These are phyloP conservation scores for Chlorospingus semifuscus DNA, from an alignment of 2,797 vertebrate species.

Conservation along the genomic window DNA sequence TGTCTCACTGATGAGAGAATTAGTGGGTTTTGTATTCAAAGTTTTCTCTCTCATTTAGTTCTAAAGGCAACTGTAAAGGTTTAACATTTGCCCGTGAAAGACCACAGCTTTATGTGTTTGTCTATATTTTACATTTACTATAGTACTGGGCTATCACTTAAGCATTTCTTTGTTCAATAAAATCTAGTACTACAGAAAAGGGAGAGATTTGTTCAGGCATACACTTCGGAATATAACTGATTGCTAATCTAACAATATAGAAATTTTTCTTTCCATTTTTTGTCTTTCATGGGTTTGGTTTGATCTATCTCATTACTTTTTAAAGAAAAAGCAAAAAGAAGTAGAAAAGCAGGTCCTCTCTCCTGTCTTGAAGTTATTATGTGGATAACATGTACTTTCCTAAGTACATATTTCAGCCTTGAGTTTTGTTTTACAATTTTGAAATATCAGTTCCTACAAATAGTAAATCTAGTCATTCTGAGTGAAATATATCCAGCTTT, in stretches of 20 bases:
- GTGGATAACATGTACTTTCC: background rate
- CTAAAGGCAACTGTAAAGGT: background rate
- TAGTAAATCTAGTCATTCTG: background rate
- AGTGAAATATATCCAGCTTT: background rate
- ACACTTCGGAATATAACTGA: background rate
- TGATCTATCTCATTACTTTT: background rate
- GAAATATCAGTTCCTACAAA: background rate
- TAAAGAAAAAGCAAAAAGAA: background rate
- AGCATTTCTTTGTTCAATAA: background rate
- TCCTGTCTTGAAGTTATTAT: background rate
- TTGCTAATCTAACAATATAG: background rate
- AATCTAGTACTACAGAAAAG: constrained; percentile 9
- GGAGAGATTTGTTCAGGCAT: background rate
- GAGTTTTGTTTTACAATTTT: background rate
- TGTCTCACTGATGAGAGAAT: background rate
- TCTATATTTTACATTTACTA: background rate
- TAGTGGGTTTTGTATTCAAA: background rate
- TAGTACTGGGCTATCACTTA: background rate
- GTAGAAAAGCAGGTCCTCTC: background rate
- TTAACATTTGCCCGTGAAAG: background rate
- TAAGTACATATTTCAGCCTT: background rate
- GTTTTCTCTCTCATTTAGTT: background rate
- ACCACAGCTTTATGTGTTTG: background rate
- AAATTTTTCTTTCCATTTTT: background rate
- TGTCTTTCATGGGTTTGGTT: background rate